A percentile compares a stretch with the other conserved stretches of the same genome.
Conservation (phyloP, 53 echinoderm and acorn worm genomes). For the Luidia sarsii region DNA sequence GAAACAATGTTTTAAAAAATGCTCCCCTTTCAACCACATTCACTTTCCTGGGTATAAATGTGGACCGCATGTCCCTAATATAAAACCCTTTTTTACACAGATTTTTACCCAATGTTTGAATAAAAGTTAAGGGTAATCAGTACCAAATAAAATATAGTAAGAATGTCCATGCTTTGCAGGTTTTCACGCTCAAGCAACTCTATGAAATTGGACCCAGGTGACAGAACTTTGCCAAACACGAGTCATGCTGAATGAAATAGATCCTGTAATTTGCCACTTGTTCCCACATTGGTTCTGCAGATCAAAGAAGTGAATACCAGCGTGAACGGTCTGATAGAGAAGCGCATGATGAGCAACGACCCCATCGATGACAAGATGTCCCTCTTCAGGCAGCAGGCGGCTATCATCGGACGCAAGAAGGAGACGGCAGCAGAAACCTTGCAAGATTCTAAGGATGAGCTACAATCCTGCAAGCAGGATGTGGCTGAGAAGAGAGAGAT, state of each 20-base stretch:
- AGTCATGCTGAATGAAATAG: not conserved
- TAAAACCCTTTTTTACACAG: too few relatives aligned
- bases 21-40: too few relatives aligned
- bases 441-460: slow-evolving; percentile 82
- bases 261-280: not conserved
- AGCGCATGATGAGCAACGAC: slow-evolving; percentile 97
- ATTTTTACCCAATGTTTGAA: too few relatives aligned
- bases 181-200: too few relatives aligned
- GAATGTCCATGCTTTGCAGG: too few relatives aligned
- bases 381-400: slow-evolving; percentile 95
- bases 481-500: slow-evolving; percentile 81
- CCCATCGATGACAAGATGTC: slow-evolving; percentile 98
- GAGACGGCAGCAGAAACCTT: slow-evolving; percentile 87
- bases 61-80: too few relatives aligned
- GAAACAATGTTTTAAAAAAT: too few relatives aligned
- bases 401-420: slow-evolving; percentile 98
- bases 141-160: too few relatives aligned
- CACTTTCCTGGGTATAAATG: too few relatives aligned
- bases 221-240: too few relatives aligned
- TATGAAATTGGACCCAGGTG: too few relatives aligned
- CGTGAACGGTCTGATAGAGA: slow-evolving; percentile 90
- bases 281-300: not conserved
- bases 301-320: slow-evolving; percentile 66
- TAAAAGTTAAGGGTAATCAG: too few relatives aligned
- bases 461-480: slow-evolving; percentile 71